These are phyloP conservation scores for Napeogenes inachia DNA, from an alignment of 2,888 invertebrate genomes.

Conservation along the genomic window DNA sequence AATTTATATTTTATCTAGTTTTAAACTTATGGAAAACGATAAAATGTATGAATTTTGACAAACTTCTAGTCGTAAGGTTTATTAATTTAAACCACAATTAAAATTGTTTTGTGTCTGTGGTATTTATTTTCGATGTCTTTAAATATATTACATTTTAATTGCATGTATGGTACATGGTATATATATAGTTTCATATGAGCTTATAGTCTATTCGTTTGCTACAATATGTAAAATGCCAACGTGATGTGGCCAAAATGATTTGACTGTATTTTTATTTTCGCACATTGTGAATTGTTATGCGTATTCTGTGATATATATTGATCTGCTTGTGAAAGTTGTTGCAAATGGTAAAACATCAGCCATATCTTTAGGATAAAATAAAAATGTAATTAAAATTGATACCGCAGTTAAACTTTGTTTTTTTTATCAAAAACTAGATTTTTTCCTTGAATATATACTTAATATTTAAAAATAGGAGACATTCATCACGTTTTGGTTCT, in stretches of 20 bases:
- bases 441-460: too few relatives aligned
- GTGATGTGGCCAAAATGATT: constrained; percentile 30
- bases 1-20: not conserved
- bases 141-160: not conserved
- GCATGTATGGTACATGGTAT: not conserved
- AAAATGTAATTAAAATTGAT: constrained; percentile 43
- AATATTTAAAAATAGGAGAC: too few relatives aligned
- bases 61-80: not conserved
- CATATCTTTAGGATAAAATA: constrained; percentile 42
- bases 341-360: constrained; percentile 26
- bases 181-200: not conserved
- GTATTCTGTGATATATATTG: constrained; percentile 68
- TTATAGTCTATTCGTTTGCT: not conserved
- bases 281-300: constrained; percentile 68
- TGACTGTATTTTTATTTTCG: constrained; percentile 40
- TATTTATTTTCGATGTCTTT: not conserved
- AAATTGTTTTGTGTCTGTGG: too few relatives aligned
- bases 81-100: not conserved
- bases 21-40: not conserved
- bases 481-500: too few relatives aligned
- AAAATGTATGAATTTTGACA: not conserved
- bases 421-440: constrained; percentile 9
- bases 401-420: constrained; percentile 21
- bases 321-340: constrained; percentile 61
- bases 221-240: not conserved